phyloP scores from a whole-genome alignment of 2,113 vertebrate genomes.

The Neogobius melanostomus region DNA sequence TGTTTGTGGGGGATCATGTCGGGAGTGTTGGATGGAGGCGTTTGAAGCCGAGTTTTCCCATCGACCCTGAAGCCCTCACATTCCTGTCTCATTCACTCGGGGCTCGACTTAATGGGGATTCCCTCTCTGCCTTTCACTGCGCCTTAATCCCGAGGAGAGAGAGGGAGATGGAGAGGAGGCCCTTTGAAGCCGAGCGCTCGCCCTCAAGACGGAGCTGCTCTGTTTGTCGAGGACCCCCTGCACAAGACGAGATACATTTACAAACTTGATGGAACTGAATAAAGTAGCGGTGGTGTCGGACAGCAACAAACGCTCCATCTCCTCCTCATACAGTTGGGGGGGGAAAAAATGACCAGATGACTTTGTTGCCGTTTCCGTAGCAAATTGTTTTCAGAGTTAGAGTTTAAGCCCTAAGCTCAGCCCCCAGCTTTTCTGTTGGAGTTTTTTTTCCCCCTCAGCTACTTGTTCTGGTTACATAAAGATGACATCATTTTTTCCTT shows the following conservation, averaged over 20 bases:
- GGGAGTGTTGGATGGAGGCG: constrained; percentile 26
- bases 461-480: too few species aligned
- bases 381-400: too few species aligned
- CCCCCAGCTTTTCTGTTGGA: too few species aligned
- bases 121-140: constrained; percentile 55
- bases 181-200: constrained; percentile 66
- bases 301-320: too few species aligned
- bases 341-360: too few species aligned
- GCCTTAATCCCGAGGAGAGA: constrained; percentile 63
- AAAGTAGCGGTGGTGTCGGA: too few species aligned
- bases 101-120: constrained; percentile 58
- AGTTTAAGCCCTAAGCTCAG: too few species aligned
- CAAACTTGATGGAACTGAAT: too few species aligned
- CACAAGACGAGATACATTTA: neutral
- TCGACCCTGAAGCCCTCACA: constrained; percentile 40
- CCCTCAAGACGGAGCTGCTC: constrained; percentile 22
- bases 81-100: constrained; percentile 51
- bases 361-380: too few species aligned
- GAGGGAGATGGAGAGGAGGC: neutral
- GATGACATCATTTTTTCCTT: too few species aligned
- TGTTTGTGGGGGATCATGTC: constrained; percentile 5
- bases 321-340: too few species aligned
- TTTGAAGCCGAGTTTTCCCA: constrained; percentile 35
- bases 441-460: too few species aligned
- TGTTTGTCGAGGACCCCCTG: neutral